These are phyloP conservation scores for Glandiceps talaboti DNA, from an alignment of 53 echinoderm and acorn worm species.

Conservation along the genomic window DNA sequence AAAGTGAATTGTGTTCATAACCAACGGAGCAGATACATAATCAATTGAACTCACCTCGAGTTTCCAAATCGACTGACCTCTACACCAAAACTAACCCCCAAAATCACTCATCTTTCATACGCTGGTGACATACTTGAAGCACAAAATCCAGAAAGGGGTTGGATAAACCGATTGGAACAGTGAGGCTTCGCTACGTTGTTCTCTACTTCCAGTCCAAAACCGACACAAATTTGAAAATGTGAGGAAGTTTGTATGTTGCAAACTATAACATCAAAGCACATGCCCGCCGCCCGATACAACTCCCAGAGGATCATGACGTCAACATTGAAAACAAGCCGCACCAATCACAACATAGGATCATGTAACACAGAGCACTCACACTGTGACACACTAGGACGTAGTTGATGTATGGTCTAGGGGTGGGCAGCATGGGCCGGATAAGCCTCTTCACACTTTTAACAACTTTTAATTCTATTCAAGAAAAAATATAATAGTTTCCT, in stretches of 20 bases:
- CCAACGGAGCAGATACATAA: background rate
- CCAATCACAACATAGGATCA: constrained; percentile 57
- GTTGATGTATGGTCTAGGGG: background rate
- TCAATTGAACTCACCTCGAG: background rate
- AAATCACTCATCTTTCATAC: background rate
- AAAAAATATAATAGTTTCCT: no score
- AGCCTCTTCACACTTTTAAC: no score
- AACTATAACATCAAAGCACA: constrained; percentile 99
- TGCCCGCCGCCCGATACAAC: constrained; percentile 96
- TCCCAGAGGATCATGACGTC: constrained; percentile 99
- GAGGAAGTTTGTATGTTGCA: constrained; percentile 66
- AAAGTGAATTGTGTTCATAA: background rate
- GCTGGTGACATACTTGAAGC: background rate
- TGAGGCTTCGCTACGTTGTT: background rate
- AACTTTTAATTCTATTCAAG: no score
- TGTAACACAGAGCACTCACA: background rate
- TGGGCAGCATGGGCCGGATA: background rate
- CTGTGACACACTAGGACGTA: background rate
- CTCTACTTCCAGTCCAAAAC: background rate
- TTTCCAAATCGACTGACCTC: background rate
- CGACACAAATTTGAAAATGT: constrained; percentile 18
- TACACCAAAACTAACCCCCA: background rate
- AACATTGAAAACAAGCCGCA: constrained; percentile 95
- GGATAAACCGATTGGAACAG: background rate
- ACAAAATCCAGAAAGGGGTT: no score